Percentiles rank a stretch among this genome's conserved stretches.
Conservation (phyloP, 2,113 vertebrate species). For the Tiliqua scincoides region DNA sequence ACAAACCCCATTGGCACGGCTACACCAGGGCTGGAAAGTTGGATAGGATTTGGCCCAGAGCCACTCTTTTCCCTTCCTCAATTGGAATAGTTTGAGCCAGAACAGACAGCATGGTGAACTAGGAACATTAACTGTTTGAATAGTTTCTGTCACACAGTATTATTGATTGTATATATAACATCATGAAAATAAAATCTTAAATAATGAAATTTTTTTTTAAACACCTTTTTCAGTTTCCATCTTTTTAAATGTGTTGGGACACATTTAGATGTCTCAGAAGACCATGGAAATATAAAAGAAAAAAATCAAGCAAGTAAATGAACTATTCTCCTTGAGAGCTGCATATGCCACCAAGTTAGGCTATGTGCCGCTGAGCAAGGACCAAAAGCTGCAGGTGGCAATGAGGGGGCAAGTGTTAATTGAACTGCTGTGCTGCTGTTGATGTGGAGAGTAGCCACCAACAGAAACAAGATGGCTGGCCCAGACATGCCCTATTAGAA, state of each 20-base stretch:
- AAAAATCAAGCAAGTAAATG: slow-evolving; percentile 29
- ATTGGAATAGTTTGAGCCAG: not conserved
- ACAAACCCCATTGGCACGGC: too few species aligned
- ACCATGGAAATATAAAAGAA: not conserved
- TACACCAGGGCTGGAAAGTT: too few species aligned
- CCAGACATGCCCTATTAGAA: slow-evolving; percentile 59
- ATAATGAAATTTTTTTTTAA: rapidly evolving
- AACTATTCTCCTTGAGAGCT: slow-evolving; percentile 19
- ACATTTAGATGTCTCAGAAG: slow-evolving; percentile 8
- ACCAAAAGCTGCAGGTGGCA: slow-evolving; percentile 61
- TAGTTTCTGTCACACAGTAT: not conserved
- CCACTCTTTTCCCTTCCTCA: not conserved
- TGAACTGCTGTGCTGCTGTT: slow-evolving; percentile 60
- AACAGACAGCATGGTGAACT: not conserved
- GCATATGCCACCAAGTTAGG: slow-evolving; percentile 54
- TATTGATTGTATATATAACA: not conserved
- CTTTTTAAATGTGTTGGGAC: slow-evolving; percentile 4
- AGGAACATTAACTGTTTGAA: not conserved
- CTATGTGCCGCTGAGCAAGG: slow-evolving; percentile 59
- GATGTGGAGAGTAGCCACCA: slow-evolving; percentile 60
- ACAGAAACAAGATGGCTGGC: slow-evolving; percentile 76
- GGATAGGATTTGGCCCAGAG: too few species aligned
- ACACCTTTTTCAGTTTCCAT: slow-evolving; percentile 10
- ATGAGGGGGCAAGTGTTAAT: slow-evolving; percentile 72
- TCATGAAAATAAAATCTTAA: not conserved